Evolutionary conservation across 2,113 vertebrate species (phyloP).

Genomic region (Protobothrops mucrosquamatus): DNA sequence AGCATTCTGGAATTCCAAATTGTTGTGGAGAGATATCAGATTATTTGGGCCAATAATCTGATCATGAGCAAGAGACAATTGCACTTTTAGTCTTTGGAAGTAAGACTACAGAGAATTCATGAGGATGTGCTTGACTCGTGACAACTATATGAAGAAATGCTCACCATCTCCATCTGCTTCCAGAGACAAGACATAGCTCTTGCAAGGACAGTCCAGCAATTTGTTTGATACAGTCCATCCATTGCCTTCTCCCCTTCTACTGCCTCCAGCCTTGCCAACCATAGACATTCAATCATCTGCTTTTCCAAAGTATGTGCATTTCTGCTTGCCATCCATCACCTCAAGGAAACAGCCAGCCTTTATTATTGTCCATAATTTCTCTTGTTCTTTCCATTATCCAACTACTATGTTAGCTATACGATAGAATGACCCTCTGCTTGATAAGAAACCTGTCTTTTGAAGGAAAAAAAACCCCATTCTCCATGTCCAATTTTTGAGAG

Average conservation of each 20-base stretch:
- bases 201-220: not conserved
- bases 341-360: not conserved
- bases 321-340: not conserved
- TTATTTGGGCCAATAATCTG: not conserved
- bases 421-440: not conserved
- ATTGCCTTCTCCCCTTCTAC: not conserved
- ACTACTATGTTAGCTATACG: not conserved
- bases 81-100: not conserved
- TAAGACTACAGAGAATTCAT: not conserved
- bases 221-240: not conserved
- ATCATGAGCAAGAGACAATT: not conserved
- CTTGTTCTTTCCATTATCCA: not conserved
- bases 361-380: not conserved
- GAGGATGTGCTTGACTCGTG: not conserved
- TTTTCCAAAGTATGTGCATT: not conserved
- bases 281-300: not conserved
- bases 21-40: not conserved
- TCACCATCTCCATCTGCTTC: not conserved
- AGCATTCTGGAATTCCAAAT: not conserved
- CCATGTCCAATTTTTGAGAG: not conserved
- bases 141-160: not conserved
- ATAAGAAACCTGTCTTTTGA: not conserved
- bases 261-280: not conserved
- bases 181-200: not conserved
- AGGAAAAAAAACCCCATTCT: not conserved